Base-by-base conservation (phyloP, 2,888 invertebrate species). In the Tetropium fuscum region DNA sequence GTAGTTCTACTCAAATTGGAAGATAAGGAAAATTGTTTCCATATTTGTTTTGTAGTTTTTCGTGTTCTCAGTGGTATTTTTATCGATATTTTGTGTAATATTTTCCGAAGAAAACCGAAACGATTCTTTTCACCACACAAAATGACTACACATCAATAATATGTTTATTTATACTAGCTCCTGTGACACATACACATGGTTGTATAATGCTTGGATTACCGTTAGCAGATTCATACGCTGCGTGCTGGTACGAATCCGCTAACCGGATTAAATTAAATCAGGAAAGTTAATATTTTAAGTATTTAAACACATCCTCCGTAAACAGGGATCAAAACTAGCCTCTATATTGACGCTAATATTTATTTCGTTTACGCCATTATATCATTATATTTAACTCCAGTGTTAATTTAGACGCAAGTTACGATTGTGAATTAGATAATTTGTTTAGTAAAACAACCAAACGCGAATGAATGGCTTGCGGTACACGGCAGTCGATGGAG, bases 191-290 rank as follows among this genome's bases (percentile, higher is more conserved):
- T n/a, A n/a, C n/a, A n/a, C n/a, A n/a, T n/a, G n/a, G n/a, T n/a
- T n/a, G n/a, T n/a, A n/a, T n/a, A n/a, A n/a, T n/a, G n/a, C n/a
- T n/a, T n/a, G n/a, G n/a, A n/a, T n/a, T n/a, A n/a, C n/a, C n/a
- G n/a, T n/a, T n/a, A n/a, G n/a, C n/a, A n/a, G n/a, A n/a, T n/a
- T n/a, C n/a, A n/a, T n/a, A n/a, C n/a, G n/a, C n/a, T n/a, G n/a
- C n/a, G n/a, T n/a, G n/a, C n/a, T n/a, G n/a, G n/a, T n/a, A 44
- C 3, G 16, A 5, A 44, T 27, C 13, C 25, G 7, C 15, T 27
- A 44, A 25, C 44, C 27, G n/a, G 8, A 11, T 4, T 41, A 41
- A 44, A 44, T 44, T 44, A 27, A 44, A 44, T 44, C 27, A 16
- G 44, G 44, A 30, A 44, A 44, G 27, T 44, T 27, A 15, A 15